Percentiles rank a stretch among this genome's conserved stretches.
Evolutionary conservation across 2,113 vertebrate genomes (phyloP).

Genomic region (Oreamnos americanus): DNA sequence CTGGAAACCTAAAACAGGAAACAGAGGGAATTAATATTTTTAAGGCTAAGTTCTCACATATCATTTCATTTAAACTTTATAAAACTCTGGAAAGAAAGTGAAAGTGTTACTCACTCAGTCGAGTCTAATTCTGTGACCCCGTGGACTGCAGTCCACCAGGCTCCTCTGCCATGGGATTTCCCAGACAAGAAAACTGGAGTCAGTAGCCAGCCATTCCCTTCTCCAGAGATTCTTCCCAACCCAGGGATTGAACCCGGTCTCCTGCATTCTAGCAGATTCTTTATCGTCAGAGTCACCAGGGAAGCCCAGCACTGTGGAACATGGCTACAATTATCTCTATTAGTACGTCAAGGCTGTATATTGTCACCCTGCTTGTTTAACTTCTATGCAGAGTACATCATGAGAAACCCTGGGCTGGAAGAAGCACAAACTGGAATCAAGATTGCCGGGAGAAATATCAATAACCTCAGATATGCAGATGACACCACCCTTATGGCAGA

Average conservation of each 20-base stretch:
- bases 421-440: no score
- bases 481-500: no score
- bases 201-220: background rate
- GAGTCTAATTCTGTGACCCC: background rate
- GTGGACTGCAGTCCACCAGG: background rate
- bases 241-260: background rate
- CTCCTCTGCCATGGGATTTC: background rate
- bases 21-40: background rate
- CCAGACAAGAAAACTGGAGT: background rate
- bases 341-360: no score
- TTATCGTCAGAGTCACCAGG: background rate
- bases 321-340: background rate
- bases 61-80: background rate
- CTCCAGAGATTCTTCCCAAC: background rate
- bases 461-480: no score
- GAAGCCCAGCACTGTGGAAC: background rate
- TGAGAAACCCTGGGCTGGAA: no score
- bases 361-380: no score
- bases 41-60: background rate
- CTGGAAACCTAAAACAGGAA: background rate
- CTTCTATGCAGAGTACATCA: no score
- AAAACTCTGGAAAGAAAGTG: background rate
- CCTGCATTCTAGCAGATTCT: background rate
- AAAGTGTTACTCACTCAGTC: background rate
- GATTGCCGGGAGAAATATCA: no score